Evolutionary conservation across 2,888 invertebrate species (phyloP).

Genomic region (Acrobasis repandana): DNA sequence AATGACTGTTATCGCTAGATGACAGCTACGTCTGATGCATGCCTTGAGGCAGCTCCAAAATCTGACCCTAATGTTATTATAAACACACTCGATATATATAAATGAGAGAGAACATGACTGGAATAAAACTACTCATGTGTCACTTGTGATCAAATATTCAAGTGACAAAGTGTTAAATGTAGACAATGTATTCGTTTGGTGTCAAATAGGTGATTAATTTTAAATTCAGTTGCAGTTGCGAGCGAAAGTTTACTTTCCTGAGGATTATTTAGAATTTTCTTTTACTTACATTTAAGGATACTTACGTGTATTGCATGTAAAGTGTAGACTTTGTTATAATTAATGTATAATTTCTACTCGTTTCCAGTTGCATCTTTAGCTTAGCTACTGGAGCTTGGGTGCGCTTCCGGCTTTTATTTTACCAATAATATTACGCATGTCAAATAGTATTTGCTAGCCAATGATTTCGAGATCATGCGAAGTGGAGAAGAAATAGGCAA

Average conservation of each 20-base stretch:
- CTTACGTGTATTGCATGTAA: neutral
- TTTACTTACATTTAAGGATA: conserved; percentile 8
- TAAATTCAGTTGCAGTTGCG: conserved; percentile 12
- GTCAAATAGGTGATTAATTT: conserved; percentile 17
- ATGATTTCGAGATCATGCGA: too few species aligned
- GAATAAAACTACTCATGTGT: neutral
- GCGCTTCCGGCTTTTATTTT: too few species aligned
- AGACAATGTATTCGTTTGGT: neutral
- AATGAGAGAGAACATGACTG: neutral
- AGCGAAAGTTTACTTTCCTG: conserved; percentile 23
- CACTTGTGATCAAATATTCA: neutral
- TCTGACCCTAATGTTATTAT: too few species aligned
- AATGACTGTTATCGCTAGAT: too few species aligned
- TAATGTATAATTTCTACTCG: neutral
- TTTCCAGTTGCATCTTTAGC: neutral
- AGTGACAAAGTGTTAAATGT: neutral
- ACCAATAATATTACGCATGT: too few species aligned
- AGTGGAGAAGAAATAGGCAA: too few species aligned
- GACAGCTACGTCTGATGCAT: too few species aligned
- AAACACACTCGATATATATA: too few species aligned
- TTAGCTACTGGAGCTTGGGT: too few species aligned
- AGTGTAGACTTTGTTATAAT: neutral
- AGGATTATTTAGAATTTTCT: conserved; percentile 14
- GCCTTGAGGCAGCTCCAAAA: too few species aligned
- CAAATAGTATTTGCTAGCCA: too few species aligned